Percentiles rank a stretch among this genome's conserved stretches.
These are phyloP conservation scores for Thamnaconus septentrionalis DNA, from an alignment of 2,113 vertebrate genomes.

Conservation along the genomic window DNA sequence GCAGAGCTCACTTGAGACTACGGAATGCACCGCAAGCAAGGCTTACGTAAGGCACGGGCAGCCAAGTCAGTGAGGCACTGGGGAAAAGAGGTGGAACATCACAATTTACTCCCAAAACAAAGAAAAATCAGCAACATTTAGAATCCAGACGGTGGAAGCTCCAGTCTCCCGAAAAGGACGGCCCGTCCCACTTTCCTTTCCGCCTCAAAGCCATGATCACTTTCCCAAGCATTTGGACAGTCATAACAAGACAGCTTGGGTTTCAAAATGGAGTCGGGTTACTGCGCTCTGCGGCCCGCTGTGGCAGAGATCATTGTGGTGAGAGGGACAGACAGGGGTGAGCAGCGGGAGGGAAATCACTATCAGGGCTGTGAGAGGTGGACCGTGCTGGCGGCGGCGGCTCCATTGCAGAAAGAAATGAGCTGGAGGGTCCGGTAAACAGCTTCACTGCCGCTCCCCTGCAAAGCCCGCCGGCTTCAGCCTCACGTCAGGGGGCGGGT, in stretches of 20 bases:
- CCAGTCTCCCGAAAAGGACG: background rate
- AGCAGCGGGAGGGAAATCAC: slow-evolving; percentile 38
- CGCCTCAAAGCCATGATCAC: slow-evolving; percentile 22
- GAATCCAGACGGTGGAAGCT: background rate
- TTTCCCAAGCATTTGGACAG: slow-evolving; percentile 36
- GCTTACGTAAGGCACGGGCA: background rate
- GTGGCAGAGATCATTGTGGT: slow-evolving; percentile 47
- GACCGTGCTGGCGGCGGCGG: background rate
- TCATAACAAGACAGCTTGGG: slow-evolving; percentile 49
- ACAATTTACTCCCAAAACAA: slow-evolving; percentile 16
- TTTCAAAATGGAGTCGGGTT: slow-evolving; percentile 63
- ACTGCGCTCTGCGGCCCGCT: slow-evolving; percentile 39
- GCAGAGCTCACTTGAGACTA: slow-evolving; percentile 5
- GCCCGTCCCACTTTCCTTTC: slow-evolving; percentile 1
- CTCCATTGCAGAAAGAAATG: slow-evolving; percentile 14
- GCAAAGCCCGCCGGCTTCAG: slow-evolving; percentile 26
- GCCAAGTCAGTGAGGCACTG: background rate
- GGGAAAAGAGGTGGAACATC: background rate
- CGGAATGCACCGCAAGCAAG: slow-evolving; percentile 12
- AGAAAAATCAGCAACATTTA: slow-evolving; percentile 1
- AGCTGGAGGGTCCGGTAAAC: slow-evolving; percentile 35
- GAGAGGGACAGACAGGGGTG: slow-evolving; percentile 25
- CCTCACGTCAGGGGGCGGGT: slow-evolving; percentile 5
- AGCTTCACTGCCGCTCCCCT: slow-evolving; percentile 23
- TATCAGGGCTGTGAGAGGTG: slow-evolving; percentile 28